Evolutionary conservation across 2,888 invertebrate genomes (phyloP).

Genomic region (Rhabditoides inermis): DNA sequence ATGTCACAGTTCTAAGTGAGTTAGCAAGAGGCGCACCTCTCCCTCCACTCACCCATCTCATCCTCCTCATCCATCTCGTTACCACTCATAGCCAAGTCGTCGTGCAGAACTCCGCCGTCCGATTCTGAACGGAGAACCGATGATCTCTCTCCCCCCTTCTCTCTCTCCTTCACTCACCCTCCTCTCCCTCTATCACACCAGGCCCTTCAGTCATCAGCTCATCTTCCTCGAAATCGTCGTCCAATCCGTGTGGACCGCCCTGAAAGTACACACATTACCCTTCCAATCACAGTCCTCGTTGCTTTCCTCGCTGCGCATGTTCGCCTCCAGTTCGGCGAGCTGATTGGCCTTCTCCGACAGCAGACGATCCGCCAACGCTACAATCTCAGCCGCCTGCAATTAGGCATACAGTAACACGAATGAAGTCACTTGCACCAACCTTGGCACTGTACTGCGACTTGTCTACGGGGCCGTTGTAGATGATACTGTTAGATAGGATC

Average conservation of each 20-base stretch:
- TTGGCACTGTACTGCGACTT: slow-evolving; percentile 41
- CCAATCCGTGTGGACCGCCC: too few relatives aligned
- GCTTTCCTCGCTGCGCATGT: too few relatives aligned
- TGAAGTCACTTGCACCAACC: too few relatives aligned
- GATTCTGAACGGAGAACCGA: slow-evolving; percentile 4
- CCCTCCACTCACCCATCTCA: slow-evolving; percentile 1
- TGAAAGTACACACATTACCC: too few relatives aligned
- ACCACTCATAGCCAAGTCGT: slow-evolving; percentile 25
- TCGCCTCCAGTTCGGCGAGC: slow-evolving; percentile 36
- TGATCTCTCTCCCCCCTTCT: not conserved
- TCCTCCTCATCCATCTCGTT: slow-evolving; percentile 25
- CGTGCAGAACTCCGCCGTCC: slow-evolving; percentile 17
- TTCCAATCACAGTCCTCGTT: too few relatives aligned
- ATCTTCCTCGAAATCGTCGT: too few relatives aligned
- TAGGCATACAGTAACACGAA: too few relatives aligned
- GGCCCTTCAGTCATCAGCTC: too few relatives aligned
- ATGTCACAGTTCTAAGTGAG: too few relatives aligned
- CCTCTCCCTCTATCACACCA: slow-evolving; percentile 12
- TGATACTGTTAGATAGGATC: slow-evolving; percentile 56
- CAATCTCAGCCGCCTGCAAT: slow-evolving; percentile 45
- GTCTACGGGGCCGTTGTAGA: slow-evolving; percentile 36
- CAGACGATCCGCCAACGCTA: slow-evolving; percentile 18
- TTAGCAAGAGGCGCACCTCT: slow-evolving; percentile 1
- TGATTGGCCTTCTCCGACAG: slow-evolving; percentile 24
- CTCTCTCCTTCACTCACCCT: slow-evolving; percentile 3